Conservation (phyloP, 2,888 invertebrate genomes). For the Drosophila incognita region DNA sequence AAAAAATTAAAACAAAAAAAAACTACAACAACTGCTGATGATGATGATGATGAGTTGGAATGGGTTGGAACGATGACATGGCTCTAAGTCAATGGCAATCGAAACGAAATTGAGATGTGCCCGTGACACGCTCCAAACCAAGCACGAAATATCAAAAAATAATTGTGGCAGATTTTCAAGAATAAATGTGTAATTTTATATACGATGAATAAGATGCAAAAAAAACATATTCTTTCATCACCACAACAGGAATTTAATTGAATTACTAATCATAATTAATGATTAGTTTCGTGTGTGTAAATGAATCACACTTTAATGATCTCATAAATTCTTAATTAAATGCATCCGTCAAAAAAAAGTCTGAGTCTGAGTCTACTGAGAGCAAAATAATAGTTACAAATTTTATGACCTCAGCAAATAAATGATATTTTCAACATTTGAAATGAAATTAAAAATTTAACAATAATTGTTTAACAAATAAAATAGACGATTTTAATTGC, state of each 20-base stretch:
- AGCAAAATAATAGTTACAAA: not conserved
- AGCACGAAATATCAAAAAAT: not conserved
- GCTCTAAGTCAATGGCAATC: slow-evolving; percentile 62
- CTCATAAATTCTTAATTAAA: not conserved
- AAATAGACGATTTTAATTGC: accelerated
- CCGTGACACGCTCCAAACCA: slow-evolving; percentile 36
- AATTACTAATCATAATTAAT: too few species aligned
- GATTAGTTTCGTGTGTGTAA: not conserved
- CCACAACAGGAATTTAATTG: not conserved
- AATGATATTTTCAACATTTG: not conserved
- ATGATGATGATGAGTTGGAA: slow-evolving; percentile 57
- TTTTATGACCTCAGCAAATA: not conserved
- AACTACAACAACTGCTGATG: slow-evolving; percentile 28
- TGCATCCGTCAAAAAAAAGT: not conserved
- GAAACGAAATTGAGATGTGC: slow-evolving; percentile 25
- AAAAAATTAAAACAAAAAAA: slow-evolving; percentile 36
- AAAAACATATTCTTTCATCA: not conserved
- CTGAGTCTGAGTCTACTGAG: accelerated
- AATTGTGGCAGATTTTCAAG: not conserved
- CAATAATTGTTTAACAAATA: not conserved
- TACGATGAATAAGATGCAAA: not conserved
- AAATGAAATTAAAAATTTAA: not conserved
- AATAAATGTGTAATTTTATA: not conserved
- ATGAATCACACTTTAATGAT: not conserved
- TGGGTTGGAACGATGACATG: slow-evolving; percentile 44